Evolutionary conservation across 2,797 vertebrate species (phyloP), one percentile per base, ranked within the genome.

Genomic region (Picus viridis): DNA sequence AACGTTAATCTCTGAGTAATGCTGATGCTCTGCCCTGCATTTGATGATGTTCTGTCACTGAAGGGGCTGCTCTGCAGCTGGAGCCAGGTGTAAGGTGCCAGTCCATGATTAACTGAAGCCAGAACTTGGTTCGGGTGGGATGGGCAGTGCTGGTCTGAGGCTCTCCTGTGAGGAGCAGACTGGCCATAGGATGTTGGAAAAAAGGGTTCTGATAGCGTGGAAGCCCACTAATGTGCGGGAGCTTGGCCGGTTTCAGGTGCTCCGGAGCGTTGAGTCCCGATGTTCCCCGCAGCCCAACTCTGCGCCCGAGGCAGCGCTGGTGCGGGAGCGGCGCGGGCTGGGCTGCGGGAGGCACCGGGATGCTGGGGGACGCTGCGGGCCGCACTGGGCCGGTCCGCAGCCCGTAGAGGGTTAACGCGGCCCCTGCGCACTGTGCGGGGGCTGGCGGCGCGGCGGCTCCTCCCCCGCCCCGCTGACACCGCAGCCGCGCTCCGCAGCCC

Each of bases 401-500:
- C 53, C 53, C 53, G 53, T 8, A 27, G 53, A 27, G 26, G 53
- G 53, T 53, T 53, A 53, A 53, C 14, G 51, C 51, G 26, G 51
- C 53, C 53, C 53, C 53, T 27, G 53, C 53, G 53, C 53, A 54
- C 53, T 54, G 53, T 16, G 27, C 64, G 3, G 53, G 41, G 8
- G 26, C 39, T 27, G 16, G 62, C 17, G 72, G 83, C 47, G 36
- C 24, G 47, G 65, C 23, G 70, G 83, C 93, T 93, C 95, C 95
- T 92, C 95, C 94, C 91, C 88, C 9, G 73, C 83, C 70, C 29
- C 89, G 24, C 51, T 86, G 90, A 73, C 83, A 54, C 65, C 57
- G 94, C 91, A 86, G 94, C 92, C 49, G 89, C 88, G 49, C 79
- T 49, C 82, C 47, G 91, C 93, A 90, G 85, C 78, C 75, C 53